Base-by-base conservation (phyloP, 64 coral and sea anemone genomes). In the Montipora capricornis region DNA sequence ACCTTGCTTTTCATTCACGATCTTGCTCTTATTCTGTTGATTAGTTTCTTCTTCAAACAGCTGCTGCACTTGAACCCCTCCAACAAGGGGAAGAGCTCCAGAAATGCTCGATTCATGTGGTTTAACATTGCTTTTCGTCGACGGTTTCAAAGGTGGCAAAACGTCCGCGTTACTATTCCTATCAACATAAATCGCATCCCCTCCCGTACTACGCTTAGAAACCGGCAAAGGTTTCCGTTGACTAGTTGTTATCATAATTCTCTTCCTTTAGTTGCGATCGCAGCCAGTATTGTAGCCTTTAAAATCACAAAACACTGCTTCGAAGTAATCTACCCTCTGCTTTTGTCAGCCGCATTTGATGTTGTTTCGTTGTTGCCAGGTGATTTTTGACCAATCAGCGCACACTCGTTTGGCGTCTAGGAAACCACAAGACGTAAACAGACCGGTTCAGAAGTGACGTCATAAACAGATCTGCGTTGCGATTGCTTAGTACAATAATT, bases 1-100 rank as follows among this genome's bases (percentile, higher is more conserved):
- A 46, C 87, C 96, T 73, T 97, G 96, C 50, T 91, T 90, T 78
- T 94, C 96, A 55, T 93, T 89, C 5, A 80, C 93, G 70, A 92
- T 92, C 91, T 94, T 96, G n/a, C 79, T 84, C 78, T 94, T 87
- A 15, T 92, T 87, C 49, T 94, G 94, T 16, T 99, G 94, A 76
- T 99, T 99, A 49, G 98, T 99, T 87, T 99, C 98, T 17, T 99
- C 98, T 79, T 99, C 98, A 82, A 99, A 99, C 79, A 99, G 92
- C 48, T 99, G 98, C 83, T 99, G 98, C 74, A 99, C 98, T 61
- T 99, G 98, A 47, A 99, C 90, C 14, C 93, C 90, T 76, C 84
- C 94, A 19, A 95, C 66, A 92, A 92, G 83, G n/a, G 94, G 94
- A 29, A 95, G 48, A 73, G 84, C 48, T 49, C 96, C 93, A 76